A percentile compares a stretch with the other conserved stretches of the same genome.
Evolutionary conservation across 2,888 invertebrate genomes (phyloP).

Genomic region (Osmoderma eremita): DNA sequence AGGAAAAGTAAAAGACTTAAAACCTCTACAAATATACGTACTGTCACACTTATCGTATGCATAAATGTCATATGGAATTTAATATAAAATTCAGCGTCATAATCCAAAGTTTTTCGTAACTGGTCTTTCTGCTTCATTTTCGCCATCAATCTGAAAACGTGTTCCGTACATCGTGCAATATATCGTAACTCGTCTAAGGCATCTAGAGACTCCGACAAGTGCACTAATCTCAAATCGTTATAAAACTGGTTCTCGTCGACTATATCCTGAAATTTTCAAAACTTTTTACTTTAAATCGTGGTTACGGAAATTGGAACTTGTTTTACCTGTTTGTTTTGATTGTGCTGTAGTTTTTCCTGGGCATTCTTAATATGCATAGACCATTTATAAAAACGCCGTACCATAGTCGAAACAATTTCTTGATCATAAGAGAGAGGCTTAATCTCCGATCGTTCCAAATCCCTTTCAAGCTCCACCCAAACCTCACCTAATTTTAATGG

Average conservation of each 20-base stretch:
- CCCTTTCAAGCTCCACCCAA: constrained; percentile 62
- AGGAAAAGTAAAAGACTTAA: not conserved
- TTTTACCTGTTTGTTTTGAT: constrained; percentile 48
- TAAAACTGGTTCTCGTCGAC: constrained; percentile 59
- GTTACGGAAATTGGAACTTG: not conserved
- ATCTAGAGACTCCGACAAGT: constrained; percentile 58
- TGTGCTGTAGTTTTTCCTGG: constrained; percentile 57
- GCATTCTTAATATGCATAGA: constrained; percentile 56
- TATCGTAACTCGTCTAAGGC: constrained; percentile 61
- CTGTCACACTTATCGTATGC: constrained; percentile 16
- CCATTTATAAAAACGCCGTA: constrained; percentile 59
- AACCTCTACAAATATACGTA: not conserved
- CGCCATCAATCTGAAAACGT: constrained; percentile 56
- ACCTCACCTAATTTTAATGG: constrained; percentile 63
- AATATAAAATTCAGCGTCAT: constrained; percentile 42
- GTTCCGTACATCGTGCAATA: constrained; percentile 61
- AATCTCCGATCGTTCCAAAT: constrained; percentile 58
- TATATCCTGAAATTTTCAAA: constrained; percentile 51
- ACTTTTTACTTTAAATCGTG: constrained; percentile 10
- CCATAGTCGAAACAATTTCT: constrained; percentile 58
- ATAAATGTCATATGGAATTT: constrained; percentile 44
- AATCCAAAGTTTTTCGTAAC: constrained; percentile 47
- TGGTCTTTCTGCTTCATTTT: constrained; percentile 52
- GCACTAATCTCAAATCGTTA: constrained; percentile 57
- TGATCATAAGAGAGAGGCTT: constrained; percentile 60